Base-by-base conservation (phyloP, 2,888 invertebrate genomes). In the Eristalis pertinax region DNA sequence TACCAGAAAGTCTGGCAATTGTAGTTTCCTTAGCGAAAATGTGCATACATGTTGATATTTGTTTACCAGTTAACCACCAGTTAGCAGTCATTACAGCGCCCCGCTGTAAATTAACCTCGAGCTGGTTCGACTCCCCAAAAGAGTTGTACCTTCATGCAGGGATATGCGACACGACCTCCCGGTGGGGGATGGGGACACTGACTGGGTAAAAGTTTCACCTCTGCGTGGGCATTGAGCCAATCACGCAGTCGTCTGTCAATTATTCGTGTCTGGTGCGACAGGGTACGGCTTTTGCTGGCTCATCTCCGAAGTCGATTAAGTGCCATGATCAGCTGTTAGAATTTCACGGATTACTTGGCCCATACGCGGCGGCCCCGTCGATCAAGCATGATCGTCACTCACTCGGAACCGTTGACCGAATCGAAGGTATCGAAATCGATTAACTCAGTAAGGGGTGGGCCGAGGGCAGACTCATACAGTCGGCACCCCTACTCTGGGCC, bases 1-100 rank as follows among this genome's bases (percentile, higher is more conserved):
- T 43, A 2, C 63, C 83, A 86, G 82, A 78, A 87, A 87, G 83
- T 84, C 70, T 62, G 62, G 58, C 63, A 70, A 70, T 43, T 29
- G 35, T 35, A 74, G 86, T 86, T 82, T 78, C 86, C 86, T 43
- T 86, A 75, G 83, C 65, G 50, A 81, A 75, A 80, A 67, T 73
- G 63, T 82, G 81, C 85, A 82, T 75, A 88, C 88, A 86, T 88
- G 89, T 89, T 86, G 88, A 86, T 88, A 88, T 88, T 88, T 88
- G 89, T 89, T 89, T 89, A 88, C 85, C 65, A 64, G 67, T 83
- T 78, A 86, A 79, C 69, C 81, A 65, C 29, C 79, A 65, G 68
- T 63, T 74, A 38, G 32, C 38, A 74, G 68, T 68, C 73, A 74
- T 80, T 74, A 68, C 11, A 35, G 43, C 43, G 79, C 50, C 79